phyloP scores from a whole-genome alignment of 2,113 vertebrate species.

The Microcebus griseorufus region DNA sequence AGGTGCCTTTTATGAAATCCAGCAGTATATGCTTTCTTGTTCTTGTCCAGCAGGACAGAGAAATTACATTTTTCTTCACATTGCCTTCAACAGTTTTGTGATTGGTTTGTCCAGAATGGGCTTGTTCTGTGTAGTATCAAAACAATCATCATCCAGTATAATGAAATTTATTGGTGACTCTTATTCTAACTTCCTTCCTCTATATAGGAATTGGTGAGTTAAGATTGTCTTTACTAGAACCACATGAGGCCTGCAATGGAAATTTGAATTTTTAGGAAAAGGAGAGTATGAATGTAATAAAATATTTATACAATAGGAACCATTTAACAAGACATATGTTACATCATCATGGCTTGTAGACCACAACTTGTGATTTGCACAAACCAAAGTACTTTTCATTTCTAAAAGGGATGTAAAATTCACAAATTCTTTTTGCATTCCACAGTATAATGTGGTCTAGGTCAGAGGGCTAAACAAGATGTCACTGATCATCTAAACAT shows the following conservation, averaged over 20 bases:
- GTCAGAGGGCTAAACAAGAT: background rate
- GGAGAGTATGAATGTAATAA: background rate
- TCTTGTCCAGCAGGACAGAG: background rate
- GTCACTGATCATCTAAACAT: background rate
- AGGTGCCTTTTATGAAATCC: background rate
- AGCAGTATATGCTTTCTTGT: rapidly evolving
- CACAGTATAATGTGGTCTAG: background rate
- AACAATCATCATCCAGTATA: background rate
- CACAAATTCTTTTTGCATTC: background rate
- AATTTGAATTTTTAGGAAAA: background rate
- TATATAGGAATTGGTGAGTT: background rate
- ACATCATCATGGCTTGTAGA: no score
- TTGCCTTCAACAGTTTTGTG: background rate
- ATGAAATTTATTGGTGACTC: background rate
- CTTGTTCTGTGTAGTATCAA: background rate
- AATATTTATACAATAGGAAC: background rate
- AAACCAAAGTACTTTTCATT: background rate
- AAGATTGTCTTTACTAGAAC: background rate
- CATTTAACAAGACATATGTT: background rate
- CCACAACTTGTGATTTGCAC: background rate
- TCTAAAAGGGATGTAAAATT: background rate
- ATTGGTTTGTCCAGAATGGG: background rate
- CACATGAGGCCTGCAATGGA: background rate
- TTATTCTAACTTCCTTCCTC: background rate
- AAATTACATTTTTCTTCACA: background rate